Base-by-base conservation (phyloP, 2,888 invertebrate genomes). In the Lepidonotus clava region DNA sequence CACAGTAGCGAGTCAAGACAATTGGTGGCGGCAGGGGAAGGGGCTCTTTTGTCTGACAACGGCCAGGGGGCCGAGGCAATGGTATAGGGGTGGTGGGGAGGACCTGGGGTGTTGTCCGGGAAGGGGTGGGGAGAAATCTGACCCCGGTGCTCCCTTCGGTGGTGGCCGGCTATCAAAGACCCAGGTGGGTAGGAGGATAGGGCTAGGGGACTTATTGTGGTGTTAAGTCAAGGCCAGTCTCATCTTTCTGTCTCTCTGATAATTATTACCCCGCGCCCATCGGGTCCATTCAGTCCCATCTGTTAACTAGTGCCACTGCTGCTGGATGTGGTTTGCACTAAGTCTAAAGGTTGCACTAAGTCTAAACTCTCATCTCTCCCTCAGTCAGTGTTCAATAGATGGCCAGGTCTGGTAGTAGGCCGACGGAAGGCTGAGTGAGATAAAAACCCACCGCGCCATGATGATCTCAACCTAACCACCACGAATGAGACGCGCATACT, bases 181-280 rank as follows among this genome's bases (percentile, higher is more conserved):
- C 2, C 28, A 11, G 61, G 61, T 24, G 21, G 24, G 56, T 18
- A 46, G 46, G 18, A 18, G n/a, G n/a, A n/a, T n/a, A n/a, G n/a
- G n/a, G n/a, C n/a, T n/a, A n/a, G n/a, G n/a, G n/a, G n/a, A 28
- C 61, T 61, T 61, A 61, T 61, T n/a, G 61, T 61, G 28, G 61
- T n/a, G 61, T 28, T 32, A 28, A 28, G 61, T 61, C 53, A 53
- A 53, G 53, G 53, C n/a, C n/a, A n/a, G 53, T 11, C 61, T 61
- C 61, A 11, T 61, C 61, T 61, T 4, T 61, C 61, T 61, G 61
- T 61, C 61, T 61, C 61, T 28, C 28, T 28, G 61, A 11, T 61
- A 61, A 61, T 61, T 61, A 61, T 32, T n/a, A n/a, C n/a, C n/a
- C n/a, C n/a, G n/a, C n/a, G n/a, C n/a, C n/a, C n/a, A n/a, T n/a